These are phyloP conservation scores for Leguminivora glycinivorella DNA, from an alignment of 1,140 invertebrate genomes.

Conservation along the genomic window DNA sequence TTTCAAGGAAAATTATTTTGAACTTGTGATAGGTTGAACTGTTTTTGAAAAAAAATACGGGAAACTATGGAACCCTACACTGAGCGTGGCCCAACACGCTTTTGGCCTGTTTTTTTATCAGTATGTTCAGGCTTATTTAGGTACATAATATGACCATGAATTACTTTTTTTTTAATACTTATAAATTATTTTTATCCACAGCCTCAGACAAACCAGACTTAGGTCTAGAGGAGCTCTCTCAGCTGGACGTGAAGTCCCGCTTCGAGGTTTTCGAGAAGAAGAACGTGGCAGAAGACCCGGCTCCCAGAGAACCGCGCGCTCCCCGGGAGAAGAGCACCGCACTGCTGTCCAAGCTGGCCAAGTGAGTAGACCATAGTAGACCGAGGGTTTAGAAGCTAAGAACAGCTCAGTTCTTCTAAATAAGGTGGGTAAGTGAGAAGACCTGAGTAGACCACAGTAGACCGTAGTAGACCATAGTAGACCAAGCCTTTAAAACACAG, in stretches of 20 bases:
- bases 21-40: no score
- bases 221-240: conserved; percentile 89
- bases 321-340: conserved; percentile 86
- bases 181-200: conserved; percentile 58
- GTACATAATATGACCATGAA: no score
- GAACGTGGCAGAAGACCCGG: conserved; percentile 63
- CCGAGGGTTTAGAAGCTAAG: conserved; percentile 51
- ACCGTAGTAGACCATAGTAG: not conserved
- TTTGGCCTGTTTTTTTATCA: no score
- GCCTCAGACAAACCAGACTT: conserved; percentile 94
- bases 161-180: no score
- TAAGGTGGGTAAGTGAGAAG: conserved; percentile 87
- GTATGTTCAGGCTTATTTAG: no score
- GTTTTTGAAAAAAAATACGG: no score
- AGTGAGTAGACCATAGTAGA: conserved; percentile 78
- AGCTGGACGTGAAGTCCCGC: conserved; percentile 90
- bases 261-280: conserved; percentile 91
- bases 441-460: not conserved
- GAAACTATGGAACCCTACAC: no score
- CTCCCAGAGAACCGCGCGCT: conserved; percentile 80
- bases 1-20: no score
- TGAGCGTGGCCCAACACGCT: no score
- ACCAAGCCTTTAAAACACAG: no score
- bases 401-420: conserved; percentile 88
- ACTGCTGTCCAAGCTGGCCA: conserved; percentile 89